Base-by-base conservation (phyloP, 92 coral and sea anemone species). In the Parazoanthus darwini region DNA sequence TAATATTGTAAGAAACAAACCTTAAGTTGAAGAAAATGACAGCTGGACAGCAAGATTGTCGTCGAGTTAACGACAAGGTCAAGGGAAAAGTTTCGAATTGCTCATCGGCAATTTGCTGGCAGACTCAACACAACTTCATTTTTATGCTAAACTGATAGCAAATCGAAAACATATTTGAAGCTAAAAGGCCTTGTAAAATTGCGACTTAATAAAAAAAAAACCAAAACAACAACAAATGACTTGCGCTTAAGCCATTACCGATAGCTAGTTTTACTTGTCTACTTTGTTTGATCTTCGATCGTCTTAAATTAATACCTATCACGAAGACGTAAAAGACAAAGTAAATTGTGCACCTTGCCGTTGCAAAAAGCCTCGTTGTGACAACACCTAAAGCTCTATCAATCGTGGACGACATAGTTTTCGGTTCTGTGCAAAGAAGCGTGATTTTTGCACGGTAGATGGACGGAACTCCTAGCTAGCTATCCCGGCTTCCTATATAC, bases 301-400 rank as follows among this genome's bases (percentile, higher is more conserved):
- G 39, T 25, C 9, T 46, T 48, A 14, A 22, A 51, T 23, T 18
- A 36, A n/a, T 59, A 16, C 54, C 16, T 50, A 63, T 36, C 25
- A 33, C 44, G 16, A 48, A 58, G 25, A 80, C 18, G 44, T 29
- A 5, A 29, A 80, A 80, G 36, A 79, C 36, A 11, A 58, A 35
- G 38, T 18, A 58, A 50, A 59, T 18, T 26, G 66, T 14, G 50
- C 82, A 82, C 86, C 86, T 82, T 23, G 86, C 86, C 1, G 86
- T 44, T 14, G 86, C 86, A 14, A 82, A 82, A 4, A 82, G 26
- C 26, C 86, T 63, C 1, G 86, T 59, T 4, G 86, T 5, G 29
- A 66, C 86, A 66, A 82, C 35, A 23, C 75, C 75, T 6, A 82
- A 42, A 36, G 86, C 86, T 82, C 46, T 67, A 42, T 82, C 86